Evolutionary conservation across 2,888 invertebrate genomes (phyloP).

Genomic region (Meandrusa payeni): DNA sequence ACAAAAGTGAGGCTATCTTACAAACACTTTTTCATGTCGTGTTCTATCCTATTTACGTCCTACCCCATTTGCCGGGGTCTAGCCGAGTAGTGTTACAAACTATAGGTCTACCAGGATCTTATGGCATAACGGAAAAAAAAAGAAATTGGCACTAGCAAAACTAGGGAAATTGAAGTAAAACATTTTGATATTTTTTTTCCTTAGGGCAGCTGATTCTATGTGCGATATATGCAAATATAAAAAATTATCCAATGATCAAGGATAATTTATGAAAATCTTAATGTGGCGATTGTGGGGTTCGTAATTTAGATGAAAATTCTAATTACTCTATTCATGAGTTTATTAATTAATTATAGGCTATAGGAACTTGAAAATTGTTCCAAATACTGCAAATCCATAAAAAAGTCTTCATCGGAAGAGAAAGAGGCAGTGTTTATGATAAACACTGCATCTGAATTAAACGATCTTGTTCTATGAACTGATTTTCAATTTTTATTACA

Average conservation of each 20-base stretch:
- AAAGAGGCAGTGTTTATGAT: conserved; percentile 22
- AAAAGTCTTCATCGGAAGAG: conserved; percentile 2
- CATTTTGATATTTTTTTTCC: conserved; percentile 14
- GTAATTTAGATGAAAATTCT: neutral
- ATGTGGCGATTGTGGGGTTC: neutral
- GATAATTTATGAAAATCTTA: neutral
- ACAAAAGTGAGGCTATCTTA: no score
- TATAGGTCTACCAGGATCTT: neutral
- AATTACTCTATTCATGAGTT: no score
- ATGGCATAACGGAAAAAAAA: conserved; percentile 10
- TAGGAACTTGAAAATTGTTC: conserved; percentile 4
- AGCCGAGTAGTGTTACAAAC: no score
- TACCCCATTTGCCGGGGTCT: no score
- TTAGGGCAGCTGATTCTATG: conserved; percentile 2
- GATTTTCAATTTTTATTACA: conserved; percentile 22
- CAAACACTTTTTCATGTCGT: no score
- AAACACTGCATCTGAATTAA: conserved; percentile 16
- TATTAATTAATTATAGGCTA: conserved; percentile 3
- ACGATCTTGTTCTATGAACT: conserved; percentile 7
- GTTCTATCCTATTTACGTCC: no score
- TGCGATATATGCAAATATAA: conserved; percentile 1
- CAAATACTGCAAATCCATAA: neutral
- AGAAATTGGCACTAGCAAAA: conserved; percentile 16
- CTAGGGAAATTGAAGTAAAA: conserved; percentile 16
- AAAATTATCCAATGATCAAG: conserved; percentile 1